A percentile compares a stretch with the other conserved stretches of the same genome.
Evolutionary conservation across 2,113 vertebrate species (phyloP).

Genomic region (Heterotis niloticus): DNA sequence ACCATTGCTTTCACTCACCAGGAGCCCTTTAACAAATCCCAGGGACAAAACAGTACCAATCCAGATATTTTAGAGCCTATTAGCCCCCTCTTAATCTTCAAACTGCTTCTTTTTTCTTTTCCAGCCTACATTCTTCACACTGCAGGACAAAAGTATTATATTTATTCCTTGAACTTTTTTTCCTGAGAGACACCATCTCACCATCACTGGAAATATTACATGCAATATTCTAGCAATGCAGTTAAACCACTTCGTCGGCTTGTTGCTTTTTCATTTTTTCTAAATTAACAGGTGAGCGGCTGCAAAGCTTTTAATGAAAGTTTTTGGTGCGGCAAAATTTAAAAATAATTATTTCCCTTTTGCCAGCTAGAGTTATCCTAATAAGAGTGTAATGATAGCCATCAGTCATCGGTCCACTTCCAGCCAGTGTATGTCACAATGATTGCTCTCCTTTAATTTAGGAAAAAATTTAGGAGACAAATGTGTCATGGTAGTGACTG

Average conservation of each 20-base stretch:
- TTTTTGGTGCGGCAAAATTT: slow-evolving; percentile 1
- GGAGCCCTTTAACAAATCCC: slow-evolving; percentile 1
- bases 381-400: slow-evolving; percentile 31
- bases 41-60: not conserved
- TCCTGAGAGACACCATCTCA: not conserved
- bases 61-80: not conserved
- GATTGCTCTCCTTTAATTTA: not conserved
- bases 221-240: not conserved
- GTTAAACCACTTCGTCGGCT: not conserved
- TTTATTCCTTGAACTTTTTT: not conserved
- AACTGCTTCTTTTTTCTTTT: not conserved
- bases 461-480: not conserved
- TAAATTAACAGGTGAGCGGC: not conserved
- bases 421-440: not conserved
- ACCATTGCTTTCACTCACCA: not conserved
- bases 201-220: not conserved
- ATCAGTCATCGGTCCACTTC: slow-evolving; percentile 17
- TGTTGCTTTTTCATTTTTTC: not conserved
- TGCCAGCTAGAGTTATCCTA: slow-evolving; percentile 1
- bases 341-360: slow-evolving; percentile 2
- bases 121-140: not conserved
- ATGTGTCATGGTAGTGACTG: not conserved
- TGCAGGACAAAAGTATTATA: not conserved
- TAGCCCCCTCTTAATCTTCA: not conserved
- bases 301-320: slow-evolving; percentile 13